A percentile compares a stretch with the other conserved stretches of the same genome.
These are phyloP conservation scores for Molossus alvarezi DNA, from an alignment of 2,797 vertebrate genomes.

Conservation along the genomic window DNA sequence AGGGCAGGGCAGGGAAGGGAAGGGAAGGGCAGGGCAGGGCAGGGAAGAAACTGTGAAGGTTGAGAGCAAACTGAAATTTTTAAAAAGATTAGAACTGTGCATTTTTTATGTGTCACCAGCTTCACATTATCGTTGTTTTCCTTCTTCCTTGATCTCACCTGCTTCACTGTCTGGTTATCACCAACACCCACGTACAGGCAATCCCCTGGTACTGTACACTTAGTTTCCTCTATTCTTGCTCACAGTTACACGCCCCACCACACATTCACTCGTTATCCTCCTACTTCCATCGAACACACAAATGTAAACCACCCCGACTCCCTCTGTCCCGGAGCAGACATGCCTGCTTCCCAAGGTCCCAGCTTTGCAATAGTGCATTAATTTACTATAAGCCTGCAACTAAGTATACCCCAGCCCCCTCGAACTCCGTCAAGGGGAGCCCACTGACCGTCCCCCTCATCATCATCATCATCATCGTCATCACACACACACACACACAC, in stretches of 20 bases:
- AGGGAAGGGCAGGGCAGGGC: fast-evolving
- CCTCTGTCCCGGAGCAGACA: background rate
- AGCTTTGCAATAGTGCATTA: background rate
- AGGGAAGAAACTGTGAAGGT: background rate
- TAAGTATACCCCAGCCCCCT: background rate
- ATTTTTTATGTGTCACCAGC: background rate
- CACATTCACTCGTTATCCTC: too few species aligned
- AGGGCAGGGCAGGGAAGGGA: background rate
- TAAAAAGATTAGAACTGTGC: background rate
- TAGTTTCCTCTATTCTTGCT: background rate
- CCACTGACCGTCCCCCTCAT: background rate
- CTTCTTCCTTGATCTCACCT: background rate
- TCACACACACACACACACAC: background rate
- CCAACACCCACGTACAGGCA: background rate
- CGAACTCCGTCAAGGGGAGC: too few species aligned
- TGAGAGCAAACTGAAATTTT: background rate
- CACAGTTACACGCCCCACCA: background rate
- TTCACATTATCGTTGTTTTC: background rate
- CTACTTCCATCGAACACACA: background rate
- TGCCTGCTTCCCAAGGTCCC: background rate
- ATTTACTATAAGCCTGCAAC: too few species aligned
- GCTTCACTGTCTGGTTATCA: background rate
- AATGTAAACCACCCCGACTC: background rate
- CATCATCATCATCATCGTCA: background rate
- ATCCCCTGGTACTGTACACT: background rate